phyloP scores from a whole-genome alignment of 2,888 invertebrate species.

The Caenorhabditis uteleia region DNA sequence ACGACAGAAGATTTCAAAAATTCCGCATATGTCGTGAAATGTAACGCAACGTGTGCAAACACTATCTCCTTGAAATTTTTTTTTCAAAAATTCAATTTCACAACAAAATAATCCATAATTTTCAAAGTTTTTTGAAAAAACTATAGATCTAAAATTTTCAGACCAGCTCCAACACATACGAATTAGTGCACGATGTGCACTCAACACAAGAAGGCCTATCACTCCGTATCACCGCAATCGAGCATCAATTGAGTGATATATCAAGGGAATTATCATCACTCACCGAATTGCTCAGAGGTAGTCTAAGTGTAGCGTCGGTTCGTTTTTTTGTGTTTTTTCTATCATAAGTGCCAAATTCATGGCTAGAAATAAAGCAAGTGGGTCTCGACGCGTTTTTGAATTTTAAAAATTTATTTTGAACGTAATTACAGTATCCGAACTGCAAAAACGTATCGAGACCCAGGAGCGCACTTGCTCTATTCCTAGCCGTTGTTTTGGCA shows the following conservation, averaged over 20 bases:
- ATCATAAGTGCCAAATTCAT: slow-evolving; percentile 1
- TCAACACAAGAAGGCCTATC: slow-evolving; percentile 90
- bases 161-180: slow-evolving; percentile 97
- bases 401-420: slow-evolving; percentile 1
- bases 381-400: not conserved
- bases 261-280: slow-evolving; percentile 33
- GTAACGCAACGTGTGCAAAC: too few relatives aligned
- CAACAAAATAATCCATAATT: too few relatives aligned
- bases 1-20: too few relatives aligned
- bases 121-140: too few relatives aligned
- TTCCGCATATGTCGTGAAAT: too few relatives aligned
- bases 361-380: not conserved
- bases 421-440: too few relatives aligned
- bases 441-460: too few relatives aligned
- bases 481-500: too few relatives aligned
- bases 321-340: slow-evolving; percentile 20
- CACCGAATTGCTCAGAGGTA: slow-evolving; percentile 37
- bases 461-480: too few relatives aligned
- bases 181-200: slow-evolving; percentile 96
- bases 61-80: too few relatives aligned
- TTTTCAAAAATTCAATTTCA: too few relatives aligned
- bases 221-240: slow-evolving; percentile 88
- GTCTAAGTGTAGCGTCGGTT: slow-evolving; percentile 33
- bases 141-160: too few relatives aligned
- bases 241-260: slow-evolving; percentile 71